These are phyloP conservation scores for Netelia virgata DNA, from an alignment of 2,888 invertebrate species.

Conservation along the genomic window DNA sequence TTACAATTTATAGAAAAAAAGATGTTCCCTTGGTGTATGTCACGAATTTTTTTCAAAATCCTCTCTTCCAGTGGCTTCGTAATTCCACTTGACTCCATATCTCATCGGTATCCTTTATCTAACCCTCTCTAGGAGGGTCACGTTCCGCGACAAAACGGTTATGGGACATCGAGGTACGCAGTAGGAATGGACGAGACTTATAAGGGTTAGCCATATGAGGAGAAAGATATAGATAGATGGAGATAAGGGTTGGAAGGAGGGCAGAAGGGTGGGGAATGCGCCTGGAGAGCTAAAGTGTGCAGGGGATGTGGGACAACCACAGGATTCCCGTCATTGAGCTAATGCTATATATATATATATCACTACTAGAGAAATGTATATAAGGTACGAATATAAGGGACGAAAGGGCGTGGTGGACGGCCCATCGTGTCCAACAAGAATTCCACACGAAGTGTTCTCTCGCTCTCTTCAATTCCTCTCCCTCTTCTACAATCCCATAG, in stretches of 20 bases:
- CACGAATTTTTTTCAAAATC: neutral
- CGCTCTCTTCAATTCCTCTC: slow-evolving; percentile 6
- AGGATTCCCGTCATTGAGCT: slow-evolving; percentile 58
- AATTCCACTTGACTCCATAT: neutral
- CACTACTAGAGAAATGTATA: slow-evolving; percentile 1
- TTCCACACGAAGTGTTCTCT: slow-evolving; percentile 68
- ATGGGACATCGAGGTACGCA: slow-evolving; percentile 12
- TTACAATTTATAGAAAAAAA: too few relatives aligned
- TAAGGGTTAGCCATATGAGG: slow-evolving; percentile 28
- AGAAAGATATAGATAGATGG: slow-evolving; percentile 21
- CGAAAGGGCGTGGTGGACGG: slow-evolving; percentile 60
- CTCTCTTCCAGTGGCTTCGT: neutral
- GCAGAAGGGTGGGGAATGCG: slow-evolving; percentile 31
- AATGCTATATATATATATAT: slow-evolving; percentile 35
- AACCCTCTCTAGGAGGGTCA: slow-evolving; percentile 47
- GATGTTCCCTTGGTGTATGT: too few relatives aligned
- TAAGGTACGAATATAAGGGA: slow-evolving; percentile 37
- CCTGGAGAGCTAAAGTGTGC: slow-evolving; percentile 48
- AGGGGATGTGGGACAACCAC: slow-evolving; percentile 52
- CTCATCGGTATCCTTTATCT: slow-evolving; percentile 11
- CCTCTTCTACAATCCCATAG: slow-evolving; percentile 54
- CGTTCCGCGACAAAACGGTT: slow-evolving; percentile 44
- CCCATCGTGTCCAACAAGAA: slow-evolving; percentile 75
- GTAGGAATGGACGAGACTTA: slow-evolving; percentile 47
- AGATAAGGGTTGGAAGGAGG: slow-evolving; percentile 21